Base-by-base conservation (phyloP, 2,888 invertebrate genomes). In the Eristalinus aeneus region DNA sequence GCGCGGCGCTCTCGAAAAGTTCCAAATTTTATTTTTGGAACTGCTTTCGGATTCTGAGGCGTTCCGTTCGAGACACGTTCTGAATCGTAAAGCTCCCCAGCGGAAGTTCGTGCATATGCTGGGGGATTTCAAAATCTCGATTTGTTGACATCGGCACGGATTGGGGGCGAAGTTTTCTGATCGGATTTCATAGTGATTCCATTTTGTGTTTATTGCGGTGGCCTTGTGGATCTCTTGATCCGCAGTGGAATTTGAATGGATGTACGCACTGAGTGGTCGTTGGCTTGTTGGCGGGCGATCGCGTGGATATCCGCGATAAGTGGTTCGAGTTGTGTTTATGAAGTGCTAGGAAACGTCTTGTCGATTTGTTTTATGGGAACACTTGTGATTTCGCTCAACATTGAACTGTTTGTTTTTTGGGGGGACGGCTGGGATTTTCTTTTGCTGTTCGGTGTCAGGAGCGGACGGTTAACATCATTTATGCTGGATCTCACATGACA, bases 21-120 rank as follows among this genome's bases (percentile, higher is more conserved):
- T 81, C 85, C 81, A 81, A 73, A 20, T 73, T 32, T 73, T 81
- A 85, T 85, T 85, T 85, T 85, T 73, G 81, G 76, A 85, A 71
- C 34, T 56, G 10, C 54, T 54, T 23, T 60, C 4, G 0, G 10
- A 4, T 46, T 6, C 20, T 72, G 46, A 64, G 2, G 36, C 27
- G 32, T 69, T 27, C 1, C 16, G 36, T 12, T n/a, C 12, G 39
- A 39, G n/a, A 39, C n/a, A 12, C 39, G 27, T 46, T 46, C n/a
- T 16, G 39, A 46, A 46, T 46, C 46, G 46, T 8, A 46, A 8
- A 46, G 46, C 46, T 46, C 16, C 46, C 16, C 8, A 8, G 8
- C 46, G 46, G 46, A 46, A 46, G 46, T 46, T 16, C 16, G 46
- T 46, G 46, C 46, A 46, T 46, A 16, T 16, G 8, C 46, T 46